Evolutionary conservation across 2,113 vertebrate species (phyloP).

Genomic region (Lepidothrix coronata): DNA sequence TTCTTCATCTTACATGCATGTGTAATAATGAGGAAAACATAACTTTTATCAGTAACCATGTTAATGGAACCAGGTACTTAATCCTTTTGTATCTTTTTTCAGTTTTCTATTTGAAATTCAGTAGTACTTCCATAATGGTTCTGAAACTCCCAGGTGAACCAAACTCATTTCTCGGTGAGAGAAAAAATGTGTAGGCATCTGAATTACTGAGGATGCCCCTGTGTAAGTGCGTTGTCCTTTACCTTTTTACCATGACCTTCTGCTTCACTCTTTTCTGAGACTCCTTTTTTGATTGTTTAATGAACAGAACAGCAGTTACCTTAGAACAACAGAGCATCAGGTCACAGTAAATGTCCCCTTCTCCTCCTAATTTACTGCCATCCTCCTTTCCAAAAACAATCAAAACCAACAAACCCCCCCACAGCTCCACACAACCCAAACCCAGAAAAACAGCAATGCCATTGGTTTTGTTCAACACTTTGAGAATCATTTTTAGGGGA

Average conservation of each 20-base stretch:
- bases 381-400: neutral
- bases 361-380: neutral
- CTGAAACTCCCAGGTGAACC: slow-evolving; percentile 43
- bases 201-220: slow-evolving; percentile 14
- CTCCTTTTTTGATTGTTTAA: neutral
- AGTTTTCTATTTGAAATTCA: slow-evolving; percentile 73
- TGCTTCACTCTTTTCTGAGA: slow-evolving; percentile 11
- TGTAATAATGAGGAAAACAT: slow-evolving; percentile 74
- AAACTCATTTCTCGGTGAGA: slow-evolving; percentile 27
- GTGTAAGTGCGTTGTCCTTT: neutral
- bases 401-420: neutral
- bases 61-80: slow-evolving; percentile 75
- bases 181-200: slow-evolving; percentile 26
- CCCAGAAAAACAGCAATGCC: neutral
- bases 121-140: slow-evolving; percentile 61
- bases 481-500: neutral
- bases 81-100: slow-evolving; percentile 72
- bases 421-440: neutral
- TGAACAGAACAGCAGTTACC: neutral
- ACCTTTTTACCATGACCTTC: slow-evolving; percentile 7
- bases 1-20: slow-evolving; percentile 77
- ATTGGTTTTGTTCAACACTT: neutral
- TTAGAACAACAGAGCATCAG: neutral
- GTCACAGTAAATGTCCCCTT: neutral
- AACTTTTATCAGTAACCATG: slow-evolving; percentile 78